Evolutionary conservation across 1,140 invertebrate genomes (phyloP).

Genomic region (Ruditapes philippinarum): DNA sequence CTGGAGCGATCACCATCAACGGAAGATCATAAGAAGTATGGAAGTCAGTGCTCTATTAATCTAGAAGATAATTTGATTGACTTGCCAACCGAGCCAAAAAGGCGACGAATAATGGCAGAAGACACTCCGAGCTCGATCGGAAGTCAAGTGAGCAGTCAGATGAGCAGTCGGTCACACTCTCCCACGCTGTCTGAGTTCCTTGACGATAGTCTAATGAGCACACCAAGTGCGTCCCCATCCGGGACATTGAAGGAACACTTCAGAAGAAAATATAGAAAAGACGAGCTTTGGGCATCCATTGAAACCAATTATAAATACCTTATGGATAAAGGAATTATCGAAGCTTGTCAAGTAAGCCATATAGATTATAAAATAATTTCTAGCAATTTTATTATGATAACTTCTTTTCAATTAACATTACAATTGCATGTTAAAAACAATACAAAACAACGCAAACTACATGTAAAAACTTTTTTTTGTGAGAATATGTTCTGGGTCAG

Average conservation of each 20-base stretch:
- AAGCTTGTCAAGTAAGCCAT: conserved; percentile 92
- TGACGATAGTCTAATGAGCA: conserved; percentile 72
- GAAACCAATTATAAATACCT: conserved; percentile 95
- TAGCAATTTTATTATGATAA: too few species aligned
- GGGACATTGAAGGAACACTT: conserved; percentile 73
- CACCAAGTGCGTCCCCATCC: conserved; percentile 68
- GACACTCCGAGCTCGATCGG: conserved; percentile 66
- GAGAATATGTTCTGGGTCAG: too few species aligned
- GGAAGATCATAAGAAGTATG: conserved; percentile 58
- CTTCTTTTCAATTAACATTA: too few species aligned
- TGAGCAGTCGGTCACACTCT: conserved; percentile 78
- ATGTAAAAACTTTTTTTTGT: too few species aligned
- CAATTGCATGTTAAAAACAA: too few species aligned
- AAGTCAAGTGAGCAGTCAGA: conserved; percentile 66
- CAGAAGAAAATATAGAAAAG: conserved; percentile 83
- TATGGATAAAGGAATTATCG: conserved; percentile 97
- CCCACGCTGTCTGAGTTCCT: conserved; percentile 65
- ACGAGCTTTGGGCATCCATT: conserved; percentile 96
- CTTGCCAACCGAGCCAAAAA: conserved; percentile 74
- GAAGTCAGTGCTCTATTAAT: conserved; percentile 60
- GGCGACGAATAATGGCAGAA: conserved; percentile 71
- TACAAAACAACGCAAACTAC: too few species aligned
- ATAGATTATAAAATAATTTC: too few species aligned
- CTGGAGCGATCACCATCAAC: conserved; percentile 58
- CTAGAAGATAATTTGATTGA: conserved; percentile 59